phyloP scores from a whole-genome alignment of 2,797 vertebrate genomes.

The Megalops cyprinoides region DNA sequence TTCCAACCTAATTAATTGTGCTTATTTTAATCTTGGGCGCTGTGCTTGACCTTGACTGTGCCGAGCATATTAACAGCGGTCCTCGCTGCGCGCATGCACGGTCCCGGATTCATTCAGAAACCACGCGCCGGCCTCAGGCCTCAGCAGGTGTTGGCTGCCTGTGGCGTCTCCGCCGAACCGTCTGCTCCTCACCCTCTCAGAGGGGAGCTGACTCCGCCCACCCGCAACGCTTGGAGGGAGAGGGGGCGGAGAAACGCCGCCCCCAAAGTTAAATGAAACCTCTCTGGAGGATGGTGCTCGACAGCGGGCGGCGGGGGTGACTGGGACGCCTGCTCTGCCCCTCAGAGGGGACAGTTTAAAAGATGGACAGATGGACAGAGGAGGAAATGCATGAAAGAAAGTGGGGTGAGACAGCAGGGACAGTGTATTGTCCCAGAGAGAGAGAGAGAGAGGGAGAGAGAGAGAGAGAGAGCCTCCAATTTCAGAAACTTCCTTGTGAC shows the following conservation, averaged over 20 bases:
- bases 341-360: too few relatives aligned
- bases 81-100: background rate
- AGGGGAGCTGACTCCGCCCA: background rate
- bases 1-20: slow-evolving; percentile 57
- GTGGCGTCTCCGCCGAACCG: background rate
- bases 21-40: slow-evolving; percentile 58
- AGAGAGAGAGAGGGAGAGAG: slow-evolving; percentile 30
- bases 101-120: background rate
- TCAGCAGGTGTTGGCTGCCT: background rate
- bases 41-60: slow-evolving; percentile 59
- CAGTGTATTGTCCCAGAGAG: background rate
- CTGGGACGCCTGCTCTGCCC: too few relatives aligned
- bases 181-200: background rate
- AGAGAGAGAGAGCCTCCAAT: background rate
- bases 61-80: slow-evolving; percentile 27
- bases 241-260: background rate
- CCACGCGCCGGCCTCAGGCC: background rate
- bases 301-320: too few relatives aligned
- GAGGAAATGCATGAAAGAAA: slow-evolving; percentile 34
- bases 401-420: too few relatives aligned
- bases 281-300: too few relatives aligned
- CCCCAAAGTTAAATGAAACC: too few relatives aligned
- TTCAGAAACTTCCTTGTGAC: background rate
- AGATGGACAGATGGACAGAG: slow-evolving; percentile 28
- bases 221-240: background rate